phyloP scores from a whole-genome alignment of 1,140 invertebrate genomes.

The Drosophila ficusphila region DNA sequence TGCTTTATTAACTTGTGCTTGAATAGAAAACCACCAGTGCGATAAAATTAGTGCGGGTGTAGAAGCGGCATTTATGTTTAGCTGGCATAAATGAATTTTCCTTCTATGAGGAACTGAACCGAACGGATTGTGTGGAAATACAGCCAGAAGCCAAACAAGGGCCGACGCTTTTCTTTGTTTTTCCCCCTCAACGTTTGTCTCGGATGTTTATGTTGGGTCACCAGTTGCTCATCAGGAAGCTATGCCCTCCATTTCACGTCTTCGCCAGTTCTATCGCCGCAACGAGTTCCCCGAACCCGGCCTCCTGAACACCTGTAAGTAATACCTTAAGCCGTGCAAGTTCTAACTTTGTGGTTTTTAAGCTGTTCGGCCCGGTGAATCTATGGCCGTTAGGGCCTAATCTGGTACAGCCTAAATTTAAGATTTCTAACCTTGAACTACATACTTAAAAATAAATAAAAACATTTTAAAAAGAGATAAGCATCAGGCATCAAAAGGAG shows the following conservation, averaged over 20 bases:
- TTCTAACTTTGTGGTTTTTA: background rate
- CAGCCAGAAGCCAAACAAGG: conserved; percentile 34
- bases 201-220: conserved; percentile 32
- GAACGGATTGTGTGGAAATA: conserved; percentile 24
- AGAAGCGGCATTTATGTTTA: conserved; percentile 18
- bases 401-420: background rate
- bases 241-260: conserved; percentile 30
- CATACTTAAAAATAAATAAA: too few relatives aligned
- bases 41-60: background rate
- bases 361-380: background rate
- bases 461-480: too few relatives aligned
- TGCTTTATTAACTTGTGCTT: conserved; percentile 21
- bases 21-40: conserved; percentile 15
- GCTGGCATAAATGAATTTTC: conserved; percentile 11
- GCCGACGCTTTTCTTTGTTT: conserved; percentile 17
- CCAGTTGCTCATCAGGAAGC: conserved; percentile 34
- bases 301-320: conserved; percentile 29
- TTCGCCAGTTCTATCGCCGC: conserved; percentile 15
- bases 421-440: too few relatives aligned
- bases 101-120: conserved; percentile 1
- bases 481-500: too few relatives aligned
- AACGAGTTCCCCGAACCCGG: conserved; percentile 22
- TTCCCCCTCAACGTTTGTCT: conserved; percentile 6
- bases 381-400: too few relatives aligned
- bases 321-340: background rate